Evolutionary conservation across 2,888 invertebrate species (phyloP).

Genomic region (Exephanes ischioxanthus): DNA sequence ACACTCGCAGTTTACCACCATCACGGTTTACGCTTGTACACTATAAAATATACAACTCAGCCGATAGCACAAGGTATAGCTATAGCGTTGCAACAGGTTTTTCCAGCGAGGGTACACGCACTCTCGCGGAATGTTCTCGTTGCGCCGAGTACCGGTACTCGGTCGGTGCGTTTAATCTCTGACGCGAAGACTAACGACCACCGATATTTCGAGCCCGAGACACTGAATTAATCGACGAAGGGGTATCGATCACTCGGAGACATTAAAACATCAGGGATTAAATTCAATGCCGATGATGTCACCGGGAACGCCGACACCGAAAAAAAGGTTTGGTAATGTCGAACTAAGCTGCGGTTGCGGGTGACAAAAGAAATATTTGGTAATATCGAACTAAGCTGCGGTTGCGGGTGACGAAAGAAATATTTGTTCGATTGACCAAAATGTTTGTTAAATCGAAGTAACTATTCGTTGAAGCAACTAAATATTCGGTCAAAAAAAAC

Average conservation of each 20-base stretch:
- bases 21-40: constrained; percentile 1
- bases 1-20: neutral
- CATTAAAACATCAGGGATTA: neutral
- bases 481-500: no score
- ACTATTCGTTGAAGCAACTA: no score
- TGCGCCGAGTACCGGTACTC: neutral
- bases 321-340: no score
- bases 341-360: no score
- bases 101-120: neutral
- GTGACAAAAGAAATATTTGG: no score
- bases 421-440: no score
- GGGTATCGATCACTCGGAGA: neutral
- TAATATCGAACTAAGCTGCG: no score
- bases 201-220: neutral
- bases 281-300: neutral
- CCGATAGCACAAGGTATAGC: constrained; percentile 5
- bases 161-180: constrained; percentile 8
- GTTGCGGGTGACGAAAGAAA: no score
- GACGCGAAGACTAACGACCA: constrained; percentile 11
- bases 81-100: constrained; percentile 24
- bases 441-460: no score
- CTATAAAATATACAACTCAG: constrained; percentile 25
- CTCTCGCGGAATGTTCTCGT: neutral
- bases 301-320: no score
- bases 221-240: constrained; percentile 16